phyloP scores from a whole-genome alignment of 1,140 invertebrate species.

The Eumaeus atala region DNA sequence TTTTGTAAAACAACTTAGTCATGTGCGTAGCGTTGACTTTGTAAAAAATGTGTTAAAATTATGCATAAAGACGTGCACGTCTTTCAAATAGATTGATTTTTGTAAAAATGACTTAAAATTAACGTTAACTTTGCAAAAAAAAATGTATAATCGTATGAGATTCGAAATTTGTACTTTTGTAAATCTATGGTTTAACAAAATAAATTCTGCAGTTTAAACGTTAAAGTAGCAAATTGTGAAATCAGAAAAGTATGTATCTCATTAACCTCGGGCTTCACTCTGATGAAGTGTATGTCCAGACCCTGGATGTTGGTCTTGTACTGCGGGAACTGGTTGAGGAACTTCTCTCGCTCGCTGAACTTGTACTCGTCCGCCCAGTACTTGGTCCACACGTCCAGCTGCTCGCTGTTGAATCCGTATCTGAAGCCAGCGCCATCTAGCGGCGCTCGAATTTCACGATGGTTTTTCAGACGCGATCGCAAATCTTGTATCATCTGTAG shows the following conservation, averaged over 20 bases:
- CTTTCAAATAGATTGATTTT: no score
- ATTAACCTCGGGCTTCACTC: conserved; percentile 74
- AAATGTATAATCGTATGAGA: no score
- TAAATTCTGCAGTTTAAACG: no score
- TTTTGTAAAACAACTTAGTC: no score
- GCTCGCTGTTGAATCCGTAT: conserved; percentile 84
- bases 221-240: no score
- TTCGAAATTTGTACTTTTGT: no score
- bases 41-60: no score
- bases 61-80: no score
- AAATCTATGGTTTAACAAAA: no score
- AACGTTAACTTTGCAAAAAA: no score
- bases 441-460: conserved; percentile 68
- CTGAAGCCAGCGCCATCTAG: conserved; percentile 80
- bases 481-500: conserved; percentile 77
- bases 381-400: conserved; percentile 77
- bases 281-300: conserved; percentile 83
- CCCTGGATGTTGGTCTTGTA: conserved; percentile 81
- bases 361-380: conserved; percentile 82
- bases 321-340: conserved; percentile 82
- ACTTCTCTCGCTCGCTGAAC: conserved; percentile 79
- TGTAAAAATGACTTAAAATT: no score
- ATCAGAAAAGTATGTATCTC: background rate
- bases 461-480: conserved; percentile 74
- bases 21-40: no score